Conservation (phyloP, 37 sponge, comb jelly and placozoan species). For the Beroe ovata region DNA sequence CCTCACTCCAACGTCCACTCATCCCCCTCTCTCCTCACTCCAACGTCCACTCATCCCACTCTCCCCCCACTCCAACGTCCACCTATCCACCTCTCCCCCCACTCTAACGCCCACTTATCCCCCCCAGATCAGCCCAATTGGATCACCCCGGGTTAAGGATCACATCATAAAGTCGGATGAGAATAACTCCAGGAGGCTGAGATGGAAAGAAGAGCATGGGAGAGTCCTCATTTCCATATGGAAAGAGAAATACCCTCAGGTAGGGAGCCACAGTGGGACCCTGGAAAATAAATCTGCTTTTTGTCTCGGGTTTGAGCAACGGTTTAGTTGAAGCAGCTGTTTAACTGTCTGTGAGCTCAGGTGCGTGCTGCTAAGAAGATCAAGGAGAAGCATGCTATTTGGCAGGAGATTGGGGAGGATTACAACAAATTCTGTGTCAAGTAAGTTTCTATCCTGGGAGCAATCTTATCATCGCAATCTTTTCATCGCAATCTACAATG, state of each 20-base stretch:
- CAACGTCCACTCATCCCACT: neutral
- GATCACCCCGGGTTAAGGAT: neutral
- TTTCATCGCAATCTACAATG: no score
- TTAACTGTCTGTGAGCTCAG: neutral
- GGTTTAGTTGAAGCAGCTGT: no score
- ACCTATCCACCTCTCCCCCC: neutral
- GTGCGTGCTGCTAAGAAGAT: constrained; percentile 66
- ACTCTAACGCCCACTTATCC: neutral
- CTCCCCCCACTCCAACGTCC: neutral
- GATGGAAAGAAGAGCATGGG: constrained; percentile 61
- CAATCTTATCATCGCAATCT: no score
- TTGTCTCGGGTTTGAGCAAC: no score
- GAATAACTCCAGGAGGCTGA: constrained; percentile 25
- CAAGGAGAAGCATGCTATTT: constrained; percentile 63
- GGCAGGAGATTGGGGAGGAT: constrained; percentile 57
- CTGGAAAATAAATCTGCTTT: no score
- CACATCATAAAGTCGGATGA: constrained; percentile 18
- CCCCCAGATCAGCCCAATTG: neutral
- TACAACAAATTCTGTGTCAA: constrained; percentile 64
- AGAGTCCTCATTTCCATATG: constrained; percentile 53
- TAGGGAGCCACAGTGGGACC: neutral
- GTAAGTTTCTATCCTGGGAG: no score
- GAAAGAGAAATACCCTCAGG: constrained; percentile 66
- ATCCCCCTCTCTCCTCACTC: neutral
- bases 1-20: neutral